phyloP scores from a whole-genome alignment of 2,888 invertebrate species.

The Cerastoderma edule region DNA sequence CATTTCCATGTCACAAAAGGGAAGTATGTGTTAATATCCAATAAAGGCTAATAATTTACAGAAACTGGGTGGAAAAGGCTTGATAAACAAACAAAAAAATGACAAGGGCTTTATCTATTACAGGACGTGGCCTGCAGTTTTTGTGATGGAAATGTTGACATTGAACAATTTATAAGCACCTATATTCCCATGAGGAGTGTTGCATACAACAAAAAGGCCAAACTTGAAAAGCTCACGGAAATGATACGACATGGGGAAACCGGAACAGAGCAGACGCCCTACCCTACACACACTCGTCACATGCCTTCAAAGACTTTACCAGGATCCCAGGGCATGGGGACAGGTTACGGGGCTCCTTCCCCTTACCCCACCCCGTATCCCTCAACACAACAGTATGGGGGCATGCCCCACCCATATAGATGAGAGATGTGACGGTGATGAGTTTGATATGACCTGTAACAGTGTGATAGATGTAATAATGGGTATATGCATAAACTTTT shows the following conservation, averaged over 20 bases:
- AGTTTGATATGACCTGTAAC: no score
- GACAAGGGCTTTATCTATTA: slow-evolving; percentile 85
- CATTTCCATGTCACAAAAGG: no score
- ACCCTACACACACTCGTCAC: background rate
- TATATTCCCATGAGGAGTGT: slow-evolving; percentile 91
- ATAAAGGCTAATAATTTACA: no score
- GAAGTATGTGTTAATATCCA: no score
- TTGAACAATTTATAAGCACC: slow-evolving; percentile 89
- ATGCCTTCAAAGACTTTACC: slow-evolving; percentile 12
- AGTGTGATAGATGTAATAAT: no score
- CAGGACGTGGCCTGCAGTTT: slow-evolving; percentile 91
- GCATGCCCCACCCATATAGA: slow-evolving; percentile 12
- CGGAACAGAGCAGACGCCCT: background rate
- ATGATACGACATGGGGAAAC: slow-evolving; percentile 74
- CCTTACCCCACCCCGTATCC: slow-evolving; percentile 16
- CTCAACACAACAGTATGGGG: slow-evolving; percentile 4
- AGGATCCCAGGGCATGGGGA: background rate
- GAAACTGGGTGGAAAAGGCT: no score
- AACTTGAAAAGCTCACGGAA: slow-evolving; percentile 94
- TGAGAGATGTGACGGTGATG: no score
- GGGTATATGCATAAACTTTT: no score
- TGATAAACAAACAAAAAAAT: no score
- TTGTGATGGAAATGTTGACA: slow-evolving; percentile 88
- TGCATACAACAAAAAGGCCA: slow-evolving; percentile 93
- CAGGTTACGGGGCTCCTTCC: slow-evolving; percentile 7